Percentiles rank a stretch among this genome's conserved stretches.
Evolutionary conservation across 2,113 vertebrate species (phyloP).

Genomic region (Oryzias javanicus): DNA sequence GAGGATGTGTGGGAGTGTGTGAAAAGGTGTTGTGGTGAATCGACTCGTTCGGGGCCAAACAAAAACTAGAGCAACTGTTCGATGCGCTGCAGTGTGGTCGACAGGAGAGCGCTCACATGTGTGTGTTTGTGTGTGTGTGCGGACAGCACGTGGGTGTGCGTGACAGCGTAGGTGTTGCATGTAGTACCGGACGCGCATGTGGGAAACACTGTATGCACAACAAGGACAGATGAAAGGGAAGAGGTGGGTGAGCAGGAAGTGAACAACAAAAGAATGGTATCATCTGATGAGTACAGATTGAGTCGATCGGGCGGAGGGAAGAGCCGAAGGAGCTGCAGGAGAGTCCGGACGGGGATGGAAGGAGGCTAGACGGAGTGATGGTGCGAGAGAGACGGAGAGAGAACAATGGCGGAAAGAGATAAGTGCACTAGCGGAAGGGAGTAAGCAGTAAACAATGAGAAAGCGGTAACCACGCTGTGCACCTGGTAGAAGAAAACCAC

Average conservation of each 20-base stretch:
- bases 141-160: conserved; percentile 22
- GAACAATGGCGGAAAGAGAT: conserved; percentile 57
- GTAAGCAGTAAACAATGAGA: conserved; percentile 84
- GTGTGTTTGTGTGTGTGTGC: conserved; percentile 10
- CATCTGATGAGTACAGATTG: conserved; percentile 42
- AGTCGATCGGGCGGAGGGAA: conserved; percentile 23
- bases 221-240: conserved; percentile 61
- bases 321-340: conserved; percentile 11
- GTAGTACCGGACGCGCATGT: conserved; percentile 53
- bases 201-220: conserved; percentile 62
- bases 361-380: conserved; percentile 50
- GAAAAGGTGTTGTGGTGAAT: conserved; percentile 43
- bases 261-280: conserved; percentile 55
- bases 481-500: conserved; percentile 81
- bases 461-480: conserved; percentile 80
- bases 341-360: conserved; percentile 52
- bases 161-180: conserved; percentile 47
- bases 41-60: conserved; percentile 32
- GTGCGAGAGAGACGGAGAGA: conserved; percentile 42
- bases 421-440: conserved; percentile 74
- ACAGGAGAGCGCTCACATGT: conserved; percentile 13
- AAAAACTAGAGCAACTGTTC: conserved; percentile 60
- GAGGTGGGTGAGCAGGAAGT: conserved; percentile 65
- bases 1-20: conserved; percentile 12
- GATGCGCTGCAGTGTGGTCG: conserved; percentile 37